Percentiles rank a stretch among this genome's conserved stretches.
These are phyloP conservation scores for Deilephila porcellus DNA, from an alignment of 2,888 invertebrate genomes.

Conservation along the genomic window DNA sequence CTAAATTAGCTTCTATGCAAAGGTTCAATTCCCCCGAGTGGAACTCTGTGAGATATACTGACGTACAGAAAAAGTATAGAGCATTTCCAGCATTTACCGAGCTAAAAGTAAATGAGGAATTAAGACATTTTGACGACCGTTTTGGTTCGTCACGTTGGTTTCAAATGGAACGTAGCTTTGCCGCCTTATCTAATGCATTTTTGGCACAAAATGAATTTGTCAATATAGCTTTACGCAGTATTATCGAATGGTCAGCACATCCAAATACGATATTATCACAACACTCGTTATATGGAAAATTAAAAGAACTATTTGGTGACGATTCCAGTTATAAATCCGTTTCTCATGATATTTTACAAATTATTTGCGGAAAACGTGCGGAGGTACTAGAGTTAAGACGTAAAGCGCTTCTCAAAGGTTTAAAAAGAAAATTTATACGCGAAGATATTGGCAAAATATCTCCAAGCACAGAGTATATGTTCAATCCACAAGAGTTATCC, in stretches of 20 bases:
- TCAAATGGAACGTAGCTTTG: conserved; percentile 38
- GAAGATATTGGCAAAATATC: not conserved
- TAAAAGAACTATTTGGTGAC: not conserved
- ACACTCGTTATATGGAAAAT: not conserved
- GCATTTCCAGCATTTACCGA: conserved; percentile 33
- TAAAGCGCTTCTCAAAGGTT: not conserved
- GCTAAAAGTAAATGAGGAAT: conserved; percentile 31
- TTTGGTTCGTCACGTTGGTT: conserved; percentile 27
- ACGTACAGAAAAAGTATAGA: conserved; percentile 5
- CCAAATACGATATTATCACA: not conserved
- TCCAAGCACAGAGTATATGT: not conserved
- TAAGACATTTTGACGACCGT: conserved; percentile 26
- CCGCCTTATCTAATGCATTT: conserved; percentile 37
- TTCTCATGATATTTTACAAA: not conserved
- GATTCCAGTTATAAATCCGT: not conserved
- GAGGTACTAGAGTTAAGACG: not conserved
- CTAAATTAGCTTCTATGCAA: not conserved
- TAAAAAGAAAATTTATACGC: not conserved
- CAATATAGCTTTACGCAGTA: not conserved
- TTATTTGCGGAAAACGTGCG: not conserved
- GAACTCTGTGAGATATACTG: conserved; percentile 1
- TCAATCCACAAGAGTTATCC: too few relatives aligned
- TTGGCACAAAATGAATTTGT: conserved; percentile 26
- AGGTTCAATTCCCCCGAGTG: conserved; percentile 3
- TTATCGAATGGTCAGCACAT: not conserved